These are phyloP conservation scores for Acomys russatus DNA, from an alignment of 2,797 vertebrate species.

Conservation along the genomic window DNA sequence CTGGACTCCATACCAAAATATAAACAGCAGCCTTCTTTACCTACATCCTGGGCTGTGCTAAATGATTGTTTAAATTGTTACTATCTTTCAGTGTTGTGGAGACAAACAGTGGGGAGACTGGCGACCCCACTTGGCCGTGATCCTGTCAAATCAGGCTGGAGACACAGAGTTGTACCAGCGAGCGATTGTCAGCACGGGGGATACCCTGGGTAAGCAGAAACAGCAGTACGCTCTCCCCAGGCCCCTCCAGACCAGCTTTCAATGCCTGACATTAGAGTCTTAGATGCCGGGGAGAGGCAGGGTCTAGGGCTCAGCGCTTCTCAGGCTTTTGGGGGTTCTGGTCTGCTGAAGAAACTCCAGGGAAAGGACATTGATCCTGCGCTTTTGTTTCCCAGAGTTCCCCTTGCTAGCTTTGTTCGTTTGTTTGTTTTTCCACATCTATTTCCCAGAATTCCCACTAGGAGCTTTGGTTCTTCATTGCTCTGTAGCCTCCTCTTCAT, in stretches of 20 bases:
- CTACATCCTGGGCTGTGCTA: background rate
- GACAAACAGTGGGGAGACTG: conserved; percentile 94
- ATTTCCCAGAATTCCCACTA: background rate
- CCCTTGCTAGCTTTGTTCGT: background rate
- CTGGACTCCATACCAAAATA: background rate
- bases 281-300: background rate
- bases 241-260: background rate
- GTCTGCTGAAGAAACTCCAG: background rate
- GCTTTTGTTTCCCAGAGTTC: background rate
- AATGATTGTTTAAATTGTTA: background rate
- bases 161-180: conserved; percentile 88
- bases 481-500: too few species aligned
- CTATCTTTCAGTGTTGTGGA: conserved; percentile 87
- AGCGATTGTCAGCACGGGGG: conserved; percentile 93
- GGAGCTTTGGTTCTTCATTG: background rate
- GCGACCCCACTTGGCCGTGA: conserved; percentile 95
- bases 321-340: background rate
- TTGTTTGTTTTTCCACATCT: background rate
- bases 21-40: background rate
- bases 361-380: background rate
- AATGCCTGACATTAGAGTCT: background rate
- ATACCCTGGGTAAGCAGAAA: conserved; percentile 92
- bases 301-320: background rate
- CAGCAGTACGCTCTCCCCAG: accelerated
- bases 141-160: conserved; percentile 93